Percentiles rank a stretch among this genome's conserved stretches.
Evolutionary conservation across 1,140 invertebrate species (phyloP).

Genomic region (Doryteuthis pealeii): DNA sequence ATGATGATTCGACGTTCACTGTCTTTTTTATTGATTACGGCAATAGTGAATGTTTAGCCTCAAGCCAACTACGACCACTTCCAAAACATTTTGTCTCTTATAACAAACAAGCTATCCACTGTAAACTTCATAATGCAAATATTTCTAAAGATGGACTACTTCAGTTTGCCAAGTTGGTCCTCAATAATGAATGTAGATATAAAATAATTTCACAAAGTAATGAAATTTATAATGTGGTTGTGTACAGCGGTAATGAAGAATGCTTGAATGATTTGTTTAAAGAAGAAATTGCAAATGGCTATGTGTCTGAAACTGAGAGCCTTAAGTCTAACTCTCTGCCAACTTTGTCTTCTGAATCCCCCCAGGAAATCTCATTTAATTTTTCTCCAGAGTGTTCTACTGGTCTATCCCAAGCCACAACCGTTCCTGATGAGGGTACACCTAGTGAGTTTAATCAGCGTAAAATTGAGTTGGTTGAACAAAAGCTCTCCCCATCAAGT

Average conservation of each 20-base stretch:
- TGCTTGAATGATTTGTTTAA: neutral
- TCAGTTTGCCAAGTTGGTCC: neutral
- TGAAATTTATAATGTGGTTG: neutral
- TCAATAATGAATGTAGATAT: neutral
- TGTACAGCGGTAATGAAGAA: neutral
- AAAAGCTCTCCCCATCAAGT: neutral
- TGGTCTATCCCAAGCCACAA: neutral
- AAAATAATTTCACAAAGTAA: neutral
- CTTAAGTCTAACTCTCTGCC: neutral
- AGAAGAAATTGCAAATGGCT: neutral
- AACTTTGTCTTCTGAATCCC: neutral
- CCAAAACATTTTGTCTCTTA: neutral
- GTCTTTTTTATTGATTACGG: constrained; percentile 27
- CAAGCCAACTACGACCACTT: neutral
- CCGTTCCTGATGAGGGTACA: too few relatives aligned
- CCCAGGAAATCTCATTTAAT: neutral
- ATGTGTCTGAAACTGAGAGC: neutral
- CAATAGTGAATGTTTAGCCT: constrained; percentile 16
- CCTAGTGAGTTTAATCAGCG: neutral
- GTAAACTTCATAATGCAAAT: neutral
- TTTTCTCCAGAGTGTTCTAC: neutral
- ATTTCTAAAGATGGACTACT: neutral
- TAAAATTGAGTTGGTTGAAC: neutral
- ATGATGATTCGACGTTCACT: constrained; percentile 1
- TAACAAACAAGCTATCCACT: neutral